Base-by-base conservation (phyloP, 2,888 invertebrate species). In the Epicampocera succincta region DNA sequence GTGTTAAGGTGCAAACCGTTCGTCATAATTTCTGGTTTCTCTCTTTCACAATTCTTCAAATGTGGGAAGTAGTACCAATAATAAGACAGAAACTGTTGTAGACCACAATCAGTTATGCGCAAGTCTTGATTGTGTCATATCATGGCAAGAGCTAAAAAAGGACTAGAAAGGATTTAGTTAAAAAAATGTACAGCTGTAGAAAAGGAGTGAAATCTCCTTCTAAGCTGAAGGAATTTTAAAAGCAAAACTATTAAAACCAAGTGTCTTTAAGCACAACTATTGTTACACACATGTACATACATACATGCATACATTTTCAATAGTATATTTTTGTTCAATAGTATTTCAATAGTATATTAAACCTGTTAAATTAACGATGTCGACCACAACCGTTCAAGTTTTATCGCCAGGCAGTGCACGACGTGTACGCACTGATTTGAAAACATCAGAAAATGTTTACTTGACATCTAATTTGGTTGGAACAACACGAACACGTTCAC, bases 381-480 rank as follows among this genome's bases (percentile, higher is more conserved):
- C 76, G 44, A 50, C 52, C 58, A 65, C 74, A 19, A 73, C 74
- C 6, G 29, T 46, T 60, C 17, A 60, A 17, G 61, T 44, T 12
- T 56, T 71, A 71, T 89, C 90, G 46, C 90, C 90, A 54, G 87
- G 87, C 79, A 87, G 89, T 81, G 90, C 88, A 83, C 87, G 91
- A 69, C 89, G 91, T 42, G 88, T 91, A 72, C 90, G 90, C 84
- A 91, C 91, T 69, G 91, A 91, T 85, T 86, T 91, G 68, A 88
- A 89, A 84, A 91, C 91, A n/a, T 91, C 91, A 2, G 88, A 90
- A 84, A 90, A 90, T 84, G 79, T 89, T 60, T 90, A 90, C 73
- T 86, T 91, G 44, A 84, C 83, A 56, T 82, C 85, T 12, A 86
- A 85, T 68, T 84, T 84, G 48, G 82, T 84, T 63, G 86, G 86